These are phyloP conservation scores for Spinus olivaceus DNA, from an alignment of 2,797 vertebrate genomes.

Conservation along the genomic window DNA sequence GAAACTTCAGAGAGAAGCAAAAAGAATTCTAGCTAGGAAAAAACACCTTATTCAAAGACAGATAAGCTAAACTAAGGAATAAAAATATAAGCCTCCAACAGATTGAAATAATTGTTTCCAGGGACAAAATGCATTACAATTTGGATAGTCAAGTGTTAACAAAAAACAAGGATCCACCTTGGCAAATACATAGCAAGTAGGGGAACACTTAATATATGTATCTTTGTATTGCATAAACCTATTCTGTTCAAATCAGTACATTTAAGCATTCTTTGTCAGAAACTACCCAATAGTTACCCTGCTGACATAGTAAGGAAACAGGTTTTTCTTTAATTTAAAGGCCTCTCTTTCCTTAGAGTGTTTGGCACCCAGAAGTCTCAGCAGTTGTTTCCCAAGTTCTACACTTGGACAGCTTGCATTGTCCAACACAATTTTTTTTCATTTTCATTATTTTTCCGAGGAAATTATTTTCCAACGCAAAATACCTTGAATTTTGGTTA, in stretches of 20 bases:
- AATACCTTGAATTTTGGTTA: neutral
- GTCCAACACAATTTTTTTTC: neutral
- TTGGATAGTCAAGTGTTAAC: neutral
- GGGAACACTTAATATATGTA: neutral
- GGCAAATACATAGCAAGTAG: neutral
- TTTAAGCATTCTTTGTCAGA: neutral
- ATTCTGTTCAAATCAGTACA: neutral
- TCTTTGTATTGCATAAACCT: neutral
- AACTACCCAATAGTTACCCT: neutral
- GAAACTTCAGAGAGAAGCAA: neutral
- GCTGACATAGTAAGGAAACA: neutral
- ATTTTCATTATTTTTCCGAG: neutral
- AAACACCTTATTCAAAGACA: neutral
- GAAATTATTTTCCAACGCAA: neutral
- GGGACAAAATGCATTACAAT: neutral
- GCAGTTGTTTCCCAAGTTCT: neutral
- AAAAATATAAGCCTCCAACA: neutral
- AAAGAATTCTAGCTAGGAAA: neutral
- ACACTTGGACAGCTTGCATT: neutral
- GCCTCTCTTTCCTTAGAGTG: fast-evolving
- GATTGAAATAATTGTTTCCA: neutral
- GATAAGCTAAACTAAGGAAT: neutral
- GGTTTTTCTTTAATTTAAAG: neutral
- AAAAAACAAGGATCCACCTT: neutral
- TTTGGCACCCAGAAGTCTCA: neutral